Conservation (phyloP, 2,113 vertebrate species). For the Poeciliopsis prolifica region DNA sequence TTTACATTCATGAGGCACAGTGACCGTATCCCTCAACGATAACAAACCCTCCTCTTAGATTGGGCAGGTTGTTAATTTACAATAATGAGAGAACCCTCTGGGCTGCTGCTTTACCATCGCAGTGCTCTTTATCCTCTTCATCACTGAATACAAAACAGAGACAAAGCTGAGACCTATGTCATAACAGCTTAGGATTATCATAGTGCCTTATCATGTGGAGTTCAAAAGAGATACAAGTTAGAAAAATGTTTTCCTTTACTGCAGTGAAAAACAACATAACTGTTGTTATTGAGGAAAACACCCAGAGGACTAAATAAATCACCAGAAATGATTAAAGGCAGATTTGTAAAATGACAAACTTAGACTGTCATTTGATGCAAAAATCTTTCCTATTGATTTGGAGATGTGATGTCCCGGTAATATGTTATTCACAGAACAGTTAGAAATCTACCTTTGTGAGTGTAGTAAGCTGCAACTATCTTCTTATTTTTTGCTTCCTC, state of each 20-base stretch:
- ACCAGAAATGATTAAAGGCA: constrained; percentile 21
- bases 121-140: constrained; percentile 22
- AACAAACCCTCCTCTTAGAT: constrained; percentile 36
- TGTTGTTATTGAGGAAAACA: constrained; percentile 36
- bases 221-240: constrained; percentile 30
- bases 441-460: constrained; percentile 6
- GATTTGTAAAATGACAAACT: constrained; percentile 19
- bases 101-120: constrained; percentile 7
- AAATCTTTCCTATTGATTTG: constrained; percentile 39
- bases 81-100: constrained; percentile 32
- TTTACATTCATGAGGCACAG: constrained; percentile 35
- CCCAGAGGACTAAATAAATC: constrained; percentile 35
- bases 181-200: constrained; percentile 26
- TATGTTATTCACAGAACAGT: constrained; percentile 27
- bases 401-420: constrained; percentile 28
- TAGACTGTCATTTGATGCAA: constrained; percentile 35
- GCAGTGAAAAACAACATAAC: constrained; percentile 38
- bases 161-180: constrained; percentile 26
- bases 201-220: constrained; percentile 15
- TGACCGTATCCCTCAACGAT: constrained; percentile 30
- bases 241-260: constrained; percentile 46
- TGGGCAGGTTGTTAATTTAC: constrained; percentile 41
- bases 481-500: constrained; percentile 1
- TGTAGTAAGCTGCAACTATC: not conserved
- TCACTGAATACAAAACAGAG: constrained; percentile 20